phyloP scores from a whole-genome alignment of 2,113 vertebrate species.

The Nothocercus nigrocapillus region DNA sequence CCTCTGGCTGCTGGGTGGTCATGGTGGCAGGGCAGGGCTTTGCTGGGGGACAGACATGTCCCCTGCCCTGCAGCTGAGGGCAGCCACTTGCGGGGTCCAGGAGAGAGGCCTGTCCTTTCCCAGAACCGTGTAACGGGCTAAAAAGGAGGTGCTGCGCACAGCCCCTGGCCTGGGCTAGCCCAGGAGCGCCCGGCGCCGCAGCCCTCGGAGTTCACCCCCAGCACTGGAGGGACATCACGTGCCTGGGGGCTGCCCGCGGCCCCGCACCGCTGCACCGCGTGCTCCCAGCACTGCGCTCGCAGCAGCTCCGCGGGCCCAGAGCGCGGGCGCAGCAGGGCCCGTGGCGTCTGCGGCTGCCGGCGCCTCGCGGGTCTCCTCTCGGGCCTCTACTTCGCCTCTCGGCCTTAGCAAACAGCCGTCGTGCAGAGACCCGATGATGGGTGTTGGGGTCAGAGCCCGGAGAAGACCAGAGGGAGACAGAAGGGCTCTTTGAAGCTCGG shows the following conservation, averaged over 20 bases:
- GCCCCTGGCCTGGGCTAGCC: not conserved
- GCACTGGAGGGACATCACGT: not conserved
- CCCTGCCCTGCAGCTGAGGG: not conserved
- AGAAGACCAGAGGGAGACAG: not conserved
- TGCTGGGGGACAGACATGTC: not conserved
- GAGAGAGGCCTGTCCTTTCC: not conserved
- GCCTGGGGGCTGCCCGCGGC: not conserved
- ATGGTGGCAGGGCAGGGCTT: not conserved
- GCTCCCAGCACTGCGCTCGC: rapidly evolving
- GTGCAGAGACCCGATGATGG: not conserved
- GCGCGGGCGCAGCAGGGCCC: not conserved
- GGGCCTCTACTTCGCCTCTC: not conserved
- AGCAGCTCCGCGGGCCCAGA: not conserved
- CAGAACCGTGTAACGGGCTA: not conserved
- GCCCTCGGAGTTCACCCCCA: not conserved
- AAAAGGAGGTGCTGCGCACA: not conserved
- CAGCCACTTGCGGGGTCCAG: not conserved
- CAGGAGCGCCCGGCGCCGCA: conserved; percentile 25
- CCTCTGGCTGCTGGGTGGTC: rapidly evolving
- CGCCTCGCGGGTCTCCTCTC: not conserved
- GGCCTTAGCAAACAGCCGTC: not conserved
- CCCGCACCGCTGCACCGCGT: not conserved
- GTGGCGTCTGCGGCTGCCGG: not conserved
- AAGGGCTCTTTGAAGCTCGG: conserved; percentile 2
- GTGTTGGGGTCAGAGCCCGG: not conserved